phyloP scores from a whole-genome alignment of 2,113 vertebrate species.

The Microcebus jonahi region DNA sequence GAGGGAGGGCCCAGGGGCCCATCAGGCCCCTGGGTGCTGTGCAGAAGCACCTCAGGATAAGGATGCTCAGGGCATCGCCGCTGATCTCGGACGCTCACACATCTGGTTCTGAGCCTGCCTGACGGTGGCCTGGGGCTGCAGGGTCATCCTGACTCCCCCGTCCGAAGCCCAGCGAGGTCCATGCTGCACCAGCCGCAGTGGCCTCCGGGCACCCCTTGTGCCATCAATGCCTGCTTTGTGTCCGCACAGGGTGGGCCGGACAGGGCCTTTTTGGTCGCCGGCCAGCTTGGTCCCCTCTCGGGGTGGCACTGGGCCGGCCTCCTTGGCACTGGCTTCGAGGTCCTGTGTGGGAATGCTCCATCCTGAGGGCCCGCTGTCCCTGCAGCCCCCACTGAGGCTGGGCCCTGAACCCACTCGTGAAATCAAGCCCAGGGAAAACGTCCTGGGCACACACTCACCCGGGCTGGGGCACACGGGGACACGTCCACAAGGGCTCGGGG shows the following conservation, averaged over 20 bases:
- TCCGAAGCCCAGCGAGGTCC: neutral
- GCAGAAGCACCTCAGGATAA: neutral
- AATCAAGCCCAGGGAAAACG: neutral
- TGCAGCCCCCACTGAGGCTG: neutral
- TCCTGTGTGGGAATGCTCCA: neutral
- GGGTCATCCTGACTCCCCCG: neutral
- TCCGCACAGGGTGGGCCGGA: conserved; percentile 37
- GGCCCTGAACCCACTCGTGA: neutral
- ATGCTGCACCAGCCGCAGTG: conserved; percentile 54
- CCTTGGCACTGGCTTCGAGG: conserved; percentile 17
- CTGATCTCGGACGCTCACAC: neutral
- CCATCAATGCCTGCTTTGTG: conserved; percentile 78
- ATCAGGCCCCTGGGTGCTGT: neutral
- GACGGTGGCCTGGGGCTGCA: neutral
- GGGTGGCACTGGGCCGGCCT: conserved; percentile 68
- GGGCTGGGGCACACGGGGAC: too few species aligned
- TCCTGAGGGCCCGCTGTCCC: neutral
- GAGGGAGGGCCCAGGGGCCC: neutral
- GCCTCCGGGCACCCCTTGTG: conserved; percentile 17
- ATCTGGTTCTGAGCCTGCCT: neutral
- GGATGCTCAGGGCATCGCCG: neutral
- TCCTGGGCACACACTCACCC: too few species aligned
- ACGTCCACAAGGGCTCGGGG: too few species aligned
- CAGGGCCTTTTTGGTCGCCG: neutral
- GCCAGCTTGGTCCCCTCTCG: conserved; percentile 71